Evolutionary conservation across 2,888 invertebrate genomes (phyloP), one percentile per base, ranked within the genome.

Genomic region (Andrena chrysosceles): DNA sequence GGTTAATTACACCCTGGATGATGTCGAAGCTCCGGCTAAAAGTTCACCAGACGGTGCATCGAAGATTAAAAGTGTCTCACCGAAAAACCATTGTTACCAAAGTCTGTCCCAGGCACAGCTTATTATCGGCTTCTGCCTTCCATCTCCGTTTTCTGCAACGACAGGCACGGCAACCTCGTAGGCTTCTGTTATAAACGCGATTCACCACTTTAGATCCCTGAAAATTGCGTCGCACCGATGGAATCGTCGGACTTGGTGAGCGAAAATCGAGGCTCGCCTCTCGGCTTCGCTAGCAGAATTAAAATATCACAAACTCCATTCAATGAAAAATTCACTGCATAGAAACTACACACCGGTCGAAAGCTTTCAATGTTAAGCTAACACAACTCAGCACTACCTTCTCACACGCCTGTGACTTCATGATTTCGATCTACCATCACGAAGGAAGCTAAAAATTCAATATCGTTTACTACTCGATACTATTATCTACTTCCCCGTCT

Each of bases 1-100:
- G 52, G 26, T 76, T 80, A 80, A 80, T 71, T 23, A 62, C 7
- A 16, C 13, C 49, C 26, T 10, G 42, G 20, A 74, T 49, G 49
- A 1, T 23, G 48, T 13, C 52, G 67, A 26, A 49, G 42, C 10
- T 10, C 35, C 6, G 64, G 8, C 56, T 16, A 63, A 75, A 79
- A 67, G 62, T 77, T 71, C 52, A 56, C 8, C 68, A 72, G 60
- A 16, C 54, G 68, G 74, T 66, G 31, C 23, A 72, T 74, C 72
- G 80, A 52, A 77, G 85, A 85, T 85, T 83, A 80, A 85, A 85
- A 83, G 59, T 74, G 77, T 70, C 84, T 75, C 77, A 69, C 73
- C 23, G 73, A 69, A 74, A 69, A 83, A 74, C 72, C 80, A 80
- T 85, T 80, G 80, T 84, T 73, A 64, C 63, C 74, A 69, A 71